Evolutionary conservation across 2,797 vertebrate species (phyloP).

Genomic region (Anableps anableps): DNA sequence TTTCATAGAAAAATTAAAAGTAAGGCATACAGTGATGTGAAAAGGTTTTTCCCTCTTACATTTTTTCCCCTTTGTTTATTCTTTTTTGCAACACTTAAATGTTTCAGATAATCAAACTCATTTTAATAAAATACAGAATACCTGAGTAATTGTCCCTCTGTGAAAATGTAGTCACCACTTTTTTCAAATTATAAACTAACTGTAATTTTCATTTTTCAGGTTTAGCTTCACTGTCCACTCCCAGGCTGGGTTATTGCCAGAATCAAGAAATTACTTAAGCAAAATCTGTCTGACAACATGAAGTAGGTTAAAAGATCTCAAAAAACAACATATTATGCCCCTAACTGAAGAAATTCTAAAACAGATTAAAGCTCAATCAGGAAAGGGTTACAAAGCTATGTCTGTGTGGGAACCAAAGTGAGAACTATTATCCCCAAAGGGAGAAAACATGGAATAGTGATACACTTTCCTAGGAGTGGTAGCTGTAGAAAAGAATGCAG

Average conservation of each 20-base stretch:
- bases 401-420: too few species aligned
- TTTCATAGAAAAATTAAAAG: slow-evolving; percentile 20
- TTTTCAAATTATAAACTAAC: neutral
- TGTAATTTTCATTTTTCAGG: neutral
- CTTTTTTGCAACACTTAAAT: neutral
- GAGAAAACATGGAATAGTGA: neutral
- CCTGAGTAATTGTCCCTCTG: neutral
- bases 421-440: neutral
- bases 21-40: neutral
- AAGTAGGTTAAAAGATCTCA: neutral
- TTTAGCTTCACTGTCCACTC: neutral
- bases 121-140: neutral
- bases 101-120: neutral
- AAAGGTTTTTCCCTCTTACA: neutral
- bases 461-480: too few species aligned
- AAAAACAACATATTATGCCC: neutral
- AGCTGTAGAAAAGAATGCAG: too few species aligned
- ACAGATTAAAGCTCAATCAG: neutral
- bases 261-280: neutral
- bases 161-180: neutral
- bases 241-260: neutral
- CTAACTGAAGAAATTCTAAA: neutral
- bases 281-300: neutral
- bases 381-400: neutral
- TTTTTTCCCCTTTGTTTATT: neutral